phyloP scores from a whole-genome alignment of 2,113 vertebrate genomes.

The Brachypodius melanocephalos region DNA sequence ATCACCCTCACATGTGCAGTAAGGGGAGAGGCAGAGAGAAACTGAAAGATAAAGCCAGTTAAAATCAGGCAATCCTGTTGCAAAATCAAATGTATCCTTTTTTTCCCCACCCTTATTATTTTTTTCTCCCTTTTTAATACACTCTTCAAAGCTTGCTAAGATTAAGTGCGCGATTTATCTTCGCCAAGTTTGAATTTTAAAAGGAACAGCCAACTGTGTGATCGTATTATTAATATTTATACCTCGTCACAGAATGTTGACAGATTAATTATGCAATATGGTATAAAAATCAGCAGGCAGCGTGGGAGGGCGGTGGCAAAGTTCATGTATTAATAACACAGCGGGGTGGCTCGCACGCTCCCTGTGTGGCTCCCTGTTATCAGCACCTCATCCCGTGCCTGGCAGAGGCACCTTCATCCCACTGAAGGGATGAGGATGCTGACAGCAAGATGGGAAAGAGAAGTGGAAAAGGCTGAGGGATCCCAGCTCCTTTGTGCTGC shows the following conservation, averaged over 20 bases:
- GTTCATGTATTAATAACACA: constrained; percentile 73
- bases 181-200: constrained; percentile 69
- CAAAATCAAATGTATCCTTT: background rate
- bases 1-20: background rate
- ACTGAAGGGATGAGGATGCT: background rate
- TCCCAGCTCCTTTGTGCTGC: background rate
- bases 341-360: constrained; percentile 12
- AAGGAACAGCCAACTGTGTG: constrained; percentile 75
- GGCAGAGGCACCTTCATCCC: background rate
- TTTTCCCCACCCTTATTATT: background rate
- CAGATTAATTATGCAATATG: constrained; percentile 83
- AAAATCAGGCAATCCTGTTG: background rate
- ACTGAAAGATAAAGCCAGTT: background rate
- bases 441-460: fast-evolving
- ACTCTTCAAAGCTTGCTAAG: constrained; percentile 62
- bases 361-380: background rate
- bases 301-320: constrained; percentile 64
- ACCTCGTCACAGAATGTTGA: constrained; percentile 78
- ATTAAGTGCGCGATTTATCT: constrained; percentile 76
- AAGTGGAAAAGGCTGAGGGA: background rate
- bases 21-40: background rate
- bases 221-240: constrained; percentile 84
- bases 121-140: background rate
- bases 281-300: constrained; percentile 75
- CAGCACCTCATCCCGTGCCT: background rate